Base-by-base conservation (phyloP, 37 sponge, comb jelly and placozoan genomes). In the Cliona cf. orientalis region DNA sequence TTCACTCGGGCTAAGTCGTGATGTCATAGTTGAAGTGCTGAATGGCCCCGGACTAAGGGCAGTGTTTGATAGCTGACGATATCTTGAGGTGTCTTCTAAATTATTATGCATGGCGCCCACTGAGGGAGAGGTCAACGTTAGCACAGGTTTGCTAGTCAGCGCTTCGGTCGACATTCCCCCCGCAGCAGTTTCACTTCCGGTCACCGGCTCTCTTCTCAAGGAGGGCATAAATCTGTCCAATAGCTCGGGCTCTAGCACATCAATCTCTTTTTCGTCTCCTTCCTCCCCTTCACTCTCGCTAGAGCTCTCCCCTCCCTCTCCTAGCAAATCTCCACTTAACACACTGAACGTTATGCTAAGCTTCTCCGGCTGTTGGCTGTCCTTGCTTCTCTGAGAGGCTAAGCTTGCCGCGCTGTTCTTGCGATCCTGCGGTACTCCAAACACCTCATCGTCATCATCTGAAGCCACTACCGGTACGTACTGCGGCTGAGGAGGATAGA, bases 301-400 rank as follows among this genome's bases (percentile, higher is more conserved):
- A 1, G 36, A 41, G n/a, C 37, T 21, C 3, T 14, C 6, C 41
- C 17, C 74, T 17, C 45, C 74, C 31, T 22, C 58, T 23, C 34
- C 67, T 29, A 46, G 2, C 26, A 58, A 5, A 37, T 75, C 76
- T 23, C 39, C 56, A 66, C 80, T 79, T 39, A 79, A 35, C n/a
- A 79, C 69, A 22, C 80, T 79, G 40, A 79, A 79, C 2, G 80
- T 67, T 38, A 79, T 22, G 39, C 80, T 79, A 21, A 79, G 39
- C 1, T 79, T 29, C 38, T 79, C 80, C 12, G 53, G 25, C 40
- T 19, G 38, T 39, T 12, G 17, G 40, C 71, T 39, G 71, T 41
- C 23, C 26, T 25, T n/a, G 23, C 25, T 11, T n/a, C 63, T 61
- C 63, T n/a, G 63, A 12, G 6, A 25, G 63, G 17, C 55, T 49